phyloP scores from a whole-genome alignment of 2,113 vertebrate species.

The Tauraco erythrolophus region DNA sequence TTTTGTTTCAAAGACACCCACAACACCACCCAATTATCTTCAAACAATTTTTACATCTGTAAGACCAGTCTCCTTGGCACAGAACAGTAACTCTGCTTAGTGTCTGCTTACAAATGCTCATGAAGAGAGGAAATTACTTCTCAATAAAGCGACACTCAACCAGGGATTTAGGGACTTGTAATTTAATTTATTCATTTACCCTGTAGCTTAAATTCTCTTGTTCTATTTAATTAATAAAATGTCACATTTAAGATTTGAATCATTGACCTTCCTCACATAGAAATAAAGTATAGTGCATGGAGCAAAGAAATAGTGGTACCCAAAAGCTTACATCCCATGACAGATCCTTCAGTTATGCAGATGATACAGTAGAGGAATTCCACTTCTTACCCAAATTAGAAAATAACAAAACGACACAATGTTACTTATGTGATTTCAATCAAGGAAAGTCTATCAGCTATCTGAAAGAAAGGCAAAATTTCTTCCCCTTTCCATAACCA shows the following conservation, averaged over 20 bases:
- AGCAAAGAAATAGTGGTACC: background rate
- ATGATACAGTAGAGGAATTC: background rate
- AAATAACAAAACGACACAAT: background rate
- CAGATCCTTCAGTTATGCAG: background rate
- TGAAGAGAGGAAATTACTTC: background rate
- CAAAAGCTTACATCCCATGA: background rate
- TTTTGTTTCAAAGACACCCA: background rate
- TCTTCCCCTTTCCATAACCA: background rate
- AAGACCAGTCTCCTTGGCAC: background rate
- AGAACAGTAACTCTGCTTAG: background rate
- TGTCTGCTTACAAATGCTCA: background rate
- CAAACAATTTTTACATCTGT: background rate
- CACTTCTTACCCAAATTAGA: background rate
- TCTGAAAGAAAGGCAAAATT: background rate
- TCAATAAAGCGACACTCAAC: background rate
- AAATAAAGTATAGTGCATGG: background rate
- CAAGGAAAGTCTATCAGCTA: background rate
- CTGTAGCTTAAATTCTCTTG: background rate
- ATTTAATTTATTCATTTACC: constrained; percentile 14
- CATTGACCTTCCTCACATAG: background rate
- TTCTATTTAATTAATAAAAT: constrained; percentile 19
- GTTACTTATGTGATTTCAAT: background rate
- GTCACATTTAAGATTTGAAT: background rate
- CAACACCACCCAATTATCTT: background rate
- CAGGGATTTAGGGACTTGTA: background rate